Conservation (phyloP, 2,888 invertebrate genomes). For the Aleiodes testaceus region DNA sequence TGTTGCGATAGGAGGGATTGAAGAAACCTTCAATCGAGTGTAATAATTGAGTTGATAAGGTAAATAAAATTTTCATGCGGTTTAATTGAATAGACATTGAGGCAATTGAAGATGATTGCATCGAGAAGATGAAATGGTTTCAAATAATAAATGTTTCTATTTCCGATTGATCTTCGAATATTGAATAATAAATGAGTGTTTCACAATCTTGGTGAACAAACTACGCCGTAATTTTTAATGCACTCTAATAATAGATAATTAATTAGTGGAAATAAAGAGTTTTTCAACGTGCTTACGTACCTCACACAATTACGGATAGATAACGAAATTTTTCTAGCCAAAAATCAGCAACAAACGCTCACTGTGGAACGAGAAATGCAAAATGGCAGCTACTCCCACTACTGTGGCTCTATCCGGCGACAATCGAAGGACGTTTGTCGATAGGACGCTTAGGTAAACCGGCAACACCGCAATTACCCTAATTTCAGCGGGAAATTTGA, state of each 20-base stretch:
- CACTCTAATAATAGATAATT: background rate
- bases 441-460: background rate
- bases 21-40: too few relatives aligned
- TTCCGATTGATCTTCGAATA: background rate
- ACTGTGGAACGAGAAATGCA: background rate
- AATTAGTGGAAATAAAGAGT: background rate
- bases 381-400: conserved; percentile 22
- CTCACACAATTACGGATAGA: background rate
- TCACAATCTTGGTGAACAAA: background rate
- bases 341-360: conserved; percentile 15
- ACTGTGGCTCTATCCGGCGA: background rate
- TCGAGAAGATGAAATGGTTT: background rate
- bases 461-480: background rate
- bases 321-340: background rate
- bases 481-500: conserved; percentile 2
- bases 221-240: background rate
- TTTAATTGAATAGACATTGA: too few relatives aligned
- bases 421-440: background rate
- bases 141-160: too few relatives aligned
- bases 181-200: conserved; percentile 10
- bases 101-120: background rate
- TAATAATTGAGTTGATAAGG: too few relatives aligned
- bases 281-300: background rate
- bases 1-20: too few relatives aligned
- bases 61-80: too few relatives aligned